Evolutionary conservation across 2,888 invertebrate genomes (phyloP).

Genomic region (Trachelus iudaicus): DNA sequence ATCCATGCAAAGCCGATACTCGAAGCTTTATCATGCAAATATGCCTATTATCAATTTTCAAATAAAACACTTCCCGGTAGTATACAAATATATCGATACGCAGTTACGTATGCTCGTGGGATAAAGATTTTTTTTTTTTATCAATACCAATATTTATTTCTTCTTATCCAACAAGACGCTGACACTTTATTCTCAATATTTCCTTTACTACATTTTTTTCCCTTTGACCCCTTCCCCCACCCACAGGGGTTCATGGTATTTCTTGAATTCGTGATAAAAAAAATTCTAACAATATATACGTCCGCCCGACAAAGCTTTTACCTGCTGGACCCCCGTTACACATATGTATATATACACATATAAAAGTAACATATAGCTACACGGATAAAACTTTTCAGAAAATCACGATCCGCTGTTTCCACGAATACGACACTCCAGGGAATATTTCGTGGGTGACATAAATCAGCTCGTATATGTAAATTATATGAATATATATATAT

Average conservation of each 20-base stretch:
- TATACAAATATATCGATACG: not conserved
- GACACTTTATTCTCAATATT: not conserved
- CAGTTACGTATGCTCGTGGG: no score
- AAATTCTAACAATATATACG: not conserved
- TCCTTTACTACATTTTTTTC: not conserved
- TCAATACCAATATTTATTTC: not conserved
- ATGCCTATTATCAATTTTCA: not conserved
- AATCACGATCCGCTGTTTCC: not conserved
- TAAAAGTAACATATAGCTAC: no score
- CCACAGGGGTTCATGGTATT: not conserved
- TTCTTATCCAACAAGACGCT: not conserved
- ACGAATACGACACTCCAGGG: not conserved
- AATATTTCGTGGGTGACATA: not conserved
- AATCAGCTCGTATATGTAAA: not conserved
- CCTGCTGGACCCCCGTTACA: not conserved
- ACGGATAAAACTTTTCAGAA: not conserved
- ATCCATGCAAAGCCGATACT: not conserved
- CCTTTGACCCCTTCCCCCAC: not conserved
- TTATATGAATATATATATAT: not conserved
- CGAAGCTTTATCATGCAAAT: not conserved
- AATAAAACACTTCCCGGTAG: no score
- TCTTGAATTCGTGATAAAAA: not conserved
- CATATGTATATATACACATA: no score
- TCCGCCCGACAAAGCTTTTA: not conserved
- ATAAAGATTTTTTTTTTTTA: not conserved